A percentile compares a stretch with the other conserved stretches of the same genome.
These are phyloP conservation scores for Diceros bicornis DNA, from an alignment of 2,797 vertebrate genomes.

Conservation along the genomic window DNA sequence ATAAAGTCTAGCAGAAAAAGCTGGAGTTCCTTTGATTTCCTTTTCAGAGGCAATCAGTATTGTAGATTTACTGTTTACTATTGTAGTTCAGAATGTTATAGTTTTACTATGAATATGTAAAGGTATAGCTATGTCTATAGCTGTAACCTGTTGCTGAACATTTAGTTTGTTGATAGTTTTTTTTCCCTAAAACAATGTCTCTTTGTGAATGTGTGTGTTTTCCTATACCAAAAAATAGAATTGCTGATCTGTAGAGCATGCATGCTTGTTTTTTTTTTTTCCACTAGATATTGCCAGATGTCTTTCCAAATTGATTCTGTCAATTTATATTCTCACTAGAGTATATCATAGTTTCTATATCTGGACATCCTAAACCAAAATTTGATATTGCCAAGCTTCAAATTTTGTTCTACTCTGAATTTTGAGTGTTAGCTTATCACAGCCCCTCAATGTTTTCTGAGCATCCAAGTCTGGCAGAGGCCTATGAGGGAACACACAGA, in stretches of 20 bases:
- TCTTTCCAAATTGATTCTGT: constrained; percentile 60
- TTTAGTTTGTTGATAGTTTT: neutral
- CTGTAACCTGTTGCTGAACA: neutral
- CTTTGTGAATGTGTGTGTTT: neutral
- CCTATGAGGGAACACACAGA: neutral
- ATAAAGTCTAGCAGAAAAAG: neutral
- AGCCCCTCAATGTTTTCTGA: neutral
- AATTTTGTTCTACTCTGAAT: constrained; percentile 32
- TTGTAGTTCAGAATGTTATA: neutral
- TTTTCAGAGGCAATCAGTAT: neutral
- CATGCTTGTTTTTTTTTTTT: neutral
- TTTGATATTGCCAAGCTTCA: constrained; percentile 50
- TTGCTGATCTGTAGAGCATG: neutral
- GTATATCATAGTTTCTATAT: constrained; percentile 44
- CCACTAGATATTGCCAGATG: constrained; percentile 10
- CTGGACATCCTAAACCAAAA: constrained; percentile 36
- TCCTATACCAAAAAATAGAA: neutral
- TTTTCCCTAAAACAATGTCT: neutral
- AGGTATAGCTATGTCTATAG: neutral
- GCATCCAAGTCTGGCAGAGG: neutral
- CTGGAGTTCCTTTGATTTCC: constrained; percentile 6
- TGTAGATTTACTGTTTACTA: neutral
- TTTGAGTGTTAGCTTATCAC: constrained; percentile 27
- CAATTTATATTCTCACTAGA: constrained; percentile 52
- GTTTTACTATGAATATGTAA: neutral